Evolutionary conservation across 2,888 invertebrate genomes (phyloP).

Genomic region (Hypena proboscidalis): DNA sequence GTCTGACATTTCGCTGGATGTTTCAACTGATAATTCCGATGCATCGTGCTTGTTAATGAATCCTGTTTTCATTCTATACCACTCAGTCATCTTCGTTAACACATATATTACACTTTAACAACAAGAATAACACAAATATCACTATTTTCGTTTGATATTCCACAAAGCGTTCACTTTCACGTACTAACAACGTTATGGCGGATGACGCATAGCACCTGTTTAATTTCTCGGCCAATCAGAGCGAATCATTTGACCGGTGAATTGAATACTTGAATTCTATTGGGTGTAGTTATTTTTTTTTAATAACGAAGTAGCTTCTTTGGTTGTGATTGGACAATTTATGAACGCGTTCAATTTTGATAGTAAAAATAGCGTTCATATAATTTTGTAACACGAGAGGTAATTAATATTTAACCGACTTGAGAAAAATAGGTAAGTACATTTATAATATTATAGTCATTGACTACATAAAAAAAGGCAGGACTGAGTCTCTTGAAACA

Average conservation of each 20-base stretch:
- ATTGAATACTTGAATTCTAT: constrained; percentile 63
- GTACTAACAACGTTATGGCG: constrained; percentile 77
- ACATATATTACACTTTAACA: constrained; percentile 62
- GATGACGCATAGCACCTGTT: constrained; percentile 84
- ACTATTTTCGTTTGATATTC: constrained; percentile 52
- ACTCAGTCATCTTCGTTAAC: constrained; percentile 73
- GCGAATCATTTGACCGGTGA: constrained; percentile 69
- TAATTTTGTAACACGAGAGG: neutral
- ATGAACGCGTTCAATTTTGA: constrained; percentile 47
- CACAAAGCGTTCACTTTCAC: constrained; percentile 76
- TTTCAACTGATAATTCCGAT: constrained; percentile 85
- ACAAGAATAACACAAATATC: constrained; percentile 59
- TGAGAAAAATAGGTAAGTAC: too few species aligned
- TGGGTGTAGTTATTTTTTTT: constrained; percentile 63
- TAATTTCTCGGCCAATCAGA: constrained; percentile 64
- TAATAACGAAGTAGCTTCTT: constrained; percentile 48
- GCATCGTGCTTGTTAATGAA: constrained; percentile 72
- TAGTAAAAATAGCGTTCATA: constrained; percentile 16
- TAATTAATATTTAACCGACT: too few species aligned
- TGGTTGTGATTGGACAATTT: constrained; percentile 39
- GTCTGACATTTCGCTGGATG: constrained; percentile 87
- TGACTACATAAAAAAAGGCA: too few species aligned
- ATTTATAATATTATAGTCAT: too few species aligned
- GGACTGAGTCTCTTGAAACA: too few species aligned
- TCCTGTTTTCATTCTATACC: constrained; percentile 76